Base-by-base conservation (phyloP, 2,113 vertebrate species). In the Amphiprion percula region DNA sequence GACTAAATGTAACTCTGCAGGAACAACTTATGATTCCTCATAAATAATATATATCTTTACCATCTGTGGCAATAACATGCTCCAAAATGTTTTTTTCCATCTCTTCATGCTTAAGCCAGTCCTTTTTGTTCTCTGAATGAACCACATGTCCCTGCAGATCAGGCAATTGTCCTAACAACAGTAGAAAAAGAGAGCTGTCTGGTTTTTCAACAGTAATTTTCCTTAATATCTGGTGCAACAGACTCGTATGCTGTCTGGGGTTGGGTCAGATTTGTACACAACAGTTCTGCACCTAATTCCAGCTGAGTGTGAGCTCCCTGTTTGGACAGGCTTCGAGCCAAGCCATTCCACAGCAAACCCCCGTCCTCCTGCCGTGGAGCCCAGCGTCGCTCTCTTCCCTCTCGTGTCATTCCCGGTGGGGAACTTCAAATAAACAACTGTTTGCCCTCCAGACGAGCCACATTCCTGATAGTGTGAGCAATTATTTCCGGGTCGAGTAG, bases 401-500 rank as follows among this genome's bases (percentile, higher is more conserved):
- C 68, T 72, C 30, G 6, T 87, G 67, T 88, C 74, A 11, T 54
- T 85, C 87, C 83, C 77, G 50, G 30, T 47, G 77, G 87, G 87
- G 76, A 66, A 26, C 75, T 79, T 67, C 67, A 91, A 82, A 94
- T 92, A 94, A 94, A 92, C 90, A 90, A 81, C 61, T 33, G 17
- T 78, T 77, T 84, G 83, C 86, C 82, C 74, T 87, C 83, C 84
- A 90, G 90, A 84, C 82, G 30, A 53, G 84, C 82, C 52, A 28
- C 91, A 94, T 94, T 93, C 90, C 93, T 83, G 87, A 94, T 93
- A 59, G 69, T 77, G 15, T 69, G 62, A 82, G 83, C 87, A 94
- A 95, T 94, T 94, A 90, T 93, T 94, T 95, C 94, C 93, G 92
- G 94, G 93, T 95, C 87, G 84, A 81, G 70, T 37, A 70, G 50